Evolutionary conservation across 2,797 vertebrate genomes (phyloP).

Genomic region (Platyrinchus mystaceus): DNA sequence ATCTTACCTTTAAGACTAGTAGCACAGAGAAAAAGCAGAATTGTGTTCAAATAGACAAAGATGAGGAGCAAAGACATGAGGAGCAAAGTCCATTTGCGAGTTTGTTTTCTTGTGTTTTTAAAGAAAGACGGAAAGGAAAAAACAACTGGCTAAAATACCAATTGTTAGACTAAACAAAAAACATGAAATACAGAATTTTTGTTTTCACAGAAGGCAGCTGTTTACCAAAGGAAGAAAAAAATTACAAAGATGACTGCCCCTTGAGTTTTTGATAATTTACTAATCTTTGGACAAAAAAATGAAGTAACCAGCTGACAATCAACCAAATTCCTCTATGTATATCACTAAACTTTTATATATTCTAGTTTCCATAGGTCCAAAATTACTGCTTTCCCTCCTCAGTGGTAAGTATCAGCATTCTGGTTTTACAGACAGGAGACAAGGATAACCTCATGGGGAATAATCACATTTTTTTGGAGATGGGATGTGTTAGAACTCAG

Average conservation of each 20-base stretch:
- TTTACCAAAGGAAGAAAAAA: neutral
- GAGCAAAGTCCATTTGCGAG: neutral
- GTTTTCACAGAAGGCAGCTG: neutral
- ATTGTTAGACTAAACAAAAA: conserved; percentile 10
- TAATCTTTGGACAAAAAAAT: neutral
- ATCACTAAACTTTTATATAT: neutral
- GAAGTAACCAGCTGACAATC: neutral
- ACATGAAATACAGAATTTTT: neutral
- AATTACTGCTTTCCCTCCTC: neutral
- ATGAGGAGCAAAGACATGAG: neutral
- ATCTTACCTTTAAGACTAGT: neutral
- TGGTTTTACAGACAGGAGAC: neutral
- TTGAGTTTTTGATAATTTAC: neutral
- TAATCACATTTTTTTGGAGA: neutral
- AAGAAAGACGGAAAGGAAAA: neutral
- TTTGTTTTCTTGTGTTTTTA: neutral
- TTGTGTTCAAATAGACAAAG: neutral
- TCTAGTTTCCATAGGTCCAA: neutral
- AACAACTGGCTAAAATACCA: neutral
- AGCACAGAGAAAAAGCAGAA: neutral
- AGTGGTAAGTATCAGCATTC: neutral
- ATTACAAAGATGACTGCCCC: neutral
- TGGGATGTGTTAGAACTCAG: neutral
- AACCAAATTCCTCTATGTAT: neutral
- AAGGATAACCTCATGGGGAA: neutral